Evolutionary conservation across 1,140 invertebrate genomes (phyloP), one percentile per base, ranked within the genome.

Genomic region (Leptinotarsa undecemlineata): DNA sequence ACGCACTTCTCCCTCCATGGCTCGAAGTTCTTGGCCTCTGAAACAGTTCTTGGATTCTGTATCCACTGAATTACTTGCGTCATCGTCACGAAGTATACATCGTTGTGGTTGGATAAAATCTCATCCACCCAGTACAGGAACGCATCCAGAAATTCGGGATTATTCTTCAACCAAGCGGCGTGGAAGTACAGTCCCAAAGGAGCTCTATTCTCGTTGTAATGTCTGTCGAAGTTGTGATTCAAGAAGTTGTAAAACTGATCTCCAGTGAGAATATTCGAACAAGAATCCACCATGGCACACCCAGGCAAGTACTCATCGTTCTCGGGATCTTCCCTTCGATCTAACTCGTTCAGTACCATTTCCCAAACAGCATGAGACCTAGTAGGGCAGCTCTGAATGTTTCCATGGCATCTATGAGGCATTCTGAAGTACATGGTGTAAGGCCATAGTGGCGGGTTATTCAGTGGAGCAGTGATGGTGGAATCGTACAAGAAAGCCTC

Each of bases 381-480:
- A 1, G 96, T 96, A 17, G 96, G 96, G 82, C 96, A 98, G 81
- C 93, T 95, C 85, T 97, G 96, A 42, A 95, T 87, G 85, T 98
- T 97, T 73, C 96, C 96, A 85, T 97, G 96, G 82, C 96, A 98
- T 71, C 94, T 90, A 82, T 97, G 96, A 0, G 96, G 96, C 95
- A 98, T 98, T 72, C 95, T 90, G 90, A 97, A 98, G 89, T 98
- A 98, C 91, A 98, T 95, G 74, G 96, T 98, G 89, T 98, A 98
- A 6, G 96, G 96, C 96, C 96, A 98, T 47, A 98, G 90, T 20
- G 96, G 96, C 17, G 94, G 95, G 81, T 97, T 96, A 76, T 93
- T 95, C 17, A 98, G 87, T 6, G 96, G 94, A 15, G 96, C 95
- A 0, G 96, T 97, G 82, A 98, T 97, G 17, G 96, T 97, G 13